Percentiles rank a stretch among this genome's conserved stretches.
Evolutionary conservation across 2,888 invertebrate species (phyloP).

Genomic region (Craniophora ligustri): DNA sequence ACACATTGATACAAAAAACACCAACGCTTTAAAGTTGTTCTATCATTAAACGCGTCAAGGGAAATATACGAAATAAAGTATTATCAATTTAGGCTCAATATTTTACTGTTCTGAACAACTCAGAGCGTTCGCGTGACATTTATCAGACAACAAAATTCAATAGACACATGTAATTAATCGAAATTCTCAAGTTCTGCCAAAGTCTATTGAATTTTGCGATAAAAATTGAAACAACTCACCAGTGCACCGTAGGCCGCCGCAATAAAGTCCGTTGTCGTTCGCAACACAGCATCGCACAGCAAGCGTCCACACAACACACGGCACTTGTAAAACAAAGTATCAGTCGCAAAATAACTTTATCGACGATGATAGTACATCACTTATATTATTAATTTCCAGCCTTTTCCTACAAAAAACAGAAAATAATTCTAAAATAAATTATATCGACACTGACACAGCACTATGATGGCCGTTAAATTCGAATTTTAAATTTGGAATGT

Average conservation of each 20-base stretch:
- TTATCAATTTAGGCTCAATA: background rate
- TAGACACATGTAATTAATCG: conserved; percentile 12
- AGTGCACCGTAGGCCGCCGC: conserved; percentile 58
- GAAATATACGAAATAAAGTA: too few relatives aligned
- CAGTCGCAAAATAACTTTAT: conserved; percentile 88
- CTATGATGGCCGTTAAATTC: conserved; percentile 67
- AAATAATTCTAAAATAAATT: conserved; percentile 76
- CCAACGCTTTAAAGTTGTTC: conserved; percentile 30
- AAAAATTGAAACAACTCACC: conserved; percentile 63
- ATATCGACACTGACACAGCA: conserved; percentile 81
- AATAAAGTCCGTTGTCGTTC: conserved; percentile 65
- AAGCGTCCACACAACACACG: conserved; percentile 83
- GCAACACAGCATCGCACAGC: conserved; percentile 79
- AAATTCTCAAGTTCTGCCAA: conserved; percentile 5
- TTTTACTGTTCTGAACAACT: background rate
- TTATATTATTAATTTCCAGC: conserved; percentile 88
- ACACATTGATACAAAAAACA: conserved; percentile 35
- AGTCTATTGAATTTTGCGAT: conserved; percentile 29
- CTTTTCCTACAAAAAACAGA: conserved; percentile 88
- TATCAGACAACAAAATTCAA: conserved; percentile 21
- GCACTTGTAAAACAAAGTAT: conserved; percentile 85
- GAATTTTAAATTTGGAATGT: conserved; percentile 61
- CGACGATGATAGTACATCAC: conserved; percentile 86
- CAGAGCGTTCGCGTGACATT: conserved; percentile 31
- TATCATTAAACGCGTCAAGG: conserved; percentile 8